Percentiles rank a stretch among this genome's conserved stretches.
Evolutionary conservation across 2,797 vertebrate genomes (phyloP).

Genomic region (Anniella stebbinsi): DNA sequence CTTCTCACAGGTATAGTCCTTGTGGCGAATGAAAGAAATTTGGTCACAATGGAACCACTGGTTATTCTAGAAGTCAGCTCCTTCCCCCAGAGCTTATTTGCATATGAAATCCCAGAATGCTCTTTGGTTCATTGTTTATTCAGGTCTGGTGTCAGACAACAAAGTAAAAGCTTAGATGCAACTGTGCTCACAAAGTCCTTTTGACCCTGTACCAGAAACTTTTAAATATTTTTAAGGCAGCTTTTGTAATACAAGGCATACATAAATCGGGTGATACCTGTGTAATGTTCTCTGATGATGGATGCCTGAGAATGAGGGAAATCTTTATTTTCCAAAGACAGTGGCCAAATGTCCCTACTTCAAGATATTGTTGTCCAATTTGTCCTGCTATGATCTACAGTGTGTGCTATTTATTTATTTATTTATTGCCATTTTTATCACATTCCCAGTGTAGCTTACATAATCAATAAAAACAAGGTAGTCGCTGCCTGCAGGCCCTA

Average conservation of each 20-base stretch:
- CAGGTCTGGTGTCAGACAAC: slow-evolving; percentile 17
- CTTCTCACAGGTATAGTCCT: slow-evolving; percentile 15
- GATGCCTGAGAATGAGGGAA: slow-evolving; percentile 65
- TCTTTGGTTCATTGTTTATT: neutral
- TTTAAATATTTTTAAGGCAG: slow-evolving; percentile 56
- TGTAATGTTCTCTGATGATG: slow-evolving; percentile 65
- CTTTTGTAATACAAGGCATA: slow-evolving; percentile 57
- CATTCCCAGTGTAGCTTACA: too few relatives aligned
- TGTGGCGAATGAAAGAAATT: neutral
- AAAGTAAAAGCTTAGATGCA: slow-evolving; percentile 49
- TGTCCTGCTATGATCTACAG: slow-evolving; percentile 45
- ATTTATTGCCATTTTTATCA: too few relatives aligned
- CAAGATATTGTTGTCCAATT: slow-evolving; percentile 62
- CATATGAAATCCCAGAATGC: neutral
- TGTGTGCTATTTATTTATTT: too few relatives aligned
- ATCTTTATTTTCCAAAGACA: slow-evolving; percentile 55
- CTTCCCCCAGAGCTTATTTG: slow-evolving; percentile 23
- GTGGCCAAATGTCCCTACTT: slow-evolving; percentile 67
- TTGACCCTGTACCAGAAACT: slow-evolving; percentile 57
- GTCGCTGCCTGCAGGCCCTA: too few relatives aligned
- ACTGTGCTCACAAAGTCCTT: slow-evolving; percentile 30
- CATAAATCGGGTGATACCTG: slow-evolving; percentile 29
- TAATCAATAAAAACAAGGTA: too few relatives aligned
- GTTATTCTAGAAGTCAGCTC: neutral
- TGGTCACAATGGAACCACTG: neutral